These are phyloP conservation scores for Girardia tigrina DNA, from an alignment of 2,888 invertebrate genomes.

Conservation along the genomic window DNA sequence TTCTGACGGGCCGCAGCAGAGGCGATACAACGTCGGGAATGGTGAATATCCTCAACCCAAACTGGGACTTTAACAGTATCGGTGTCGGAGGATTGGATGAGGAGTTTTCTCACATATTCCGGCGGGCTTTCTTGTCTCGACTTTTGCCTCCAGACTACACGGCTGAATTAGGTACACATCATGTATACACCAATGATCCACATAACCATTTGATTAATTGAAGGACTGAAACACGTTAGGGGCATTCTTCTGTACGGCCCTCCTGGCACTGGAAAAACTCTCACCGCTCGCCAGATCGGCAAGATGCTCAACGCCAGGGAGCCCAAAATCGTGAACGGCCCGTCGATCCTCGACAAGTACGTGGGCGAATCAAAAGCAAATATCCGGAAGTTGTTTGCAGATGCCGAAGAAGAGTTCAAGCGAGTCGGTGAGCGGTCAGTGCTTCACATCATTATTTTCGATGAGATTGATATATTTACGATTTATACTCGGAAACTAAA, in stretches of 20 bases:
- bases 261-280: slow-evolving; percentile 94
- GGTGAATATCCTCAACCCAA: slow-evolving; percentile 69
- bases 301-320: slow-evolving; percentile 96
- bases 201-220: no score
- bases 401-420: slow-evolving; percentile 95
- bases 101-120: slow-evolving; percentile 92
- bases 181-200: no score
- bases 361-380: slow-evolving; percentile 99
- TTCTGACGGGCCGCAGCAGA: slow-evolving; percentile 65
- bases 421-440: slow-evolving; percentile 88
- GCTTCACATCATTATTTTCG: slow-evolving; percentile 94
- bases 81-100: slow-evolving; percentile 93
- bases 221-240: slow-evolving; percentile 88
- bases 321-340: slow-evolving; percentile 97
- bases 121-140: slow-evolving; percentile 90
- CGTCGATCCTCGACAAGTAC: slow-evolving; percentile 95
- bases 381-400: slow-evolving; percentile 80
- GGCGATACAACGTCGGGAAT: slow-evolving; percentile 44
- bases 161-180: slow-evolving; percentile 82
- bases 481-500: slow-evolving; percentile 88
- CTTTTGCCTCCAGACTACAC: slow-evolving; percentile 94
- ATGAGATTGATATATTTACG: slow-evolving; percentile 92
- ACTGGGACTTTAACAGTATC: slow-evolving; percentile 99
- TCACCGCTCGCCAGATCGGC: slow-evolving; percentile 68
- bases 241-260: slow-evolving; percentile 90